phyloP scores from a whole-genome alignment of 2,888 invertebrate species.

The Amphimallon solstitiale region DNA sequence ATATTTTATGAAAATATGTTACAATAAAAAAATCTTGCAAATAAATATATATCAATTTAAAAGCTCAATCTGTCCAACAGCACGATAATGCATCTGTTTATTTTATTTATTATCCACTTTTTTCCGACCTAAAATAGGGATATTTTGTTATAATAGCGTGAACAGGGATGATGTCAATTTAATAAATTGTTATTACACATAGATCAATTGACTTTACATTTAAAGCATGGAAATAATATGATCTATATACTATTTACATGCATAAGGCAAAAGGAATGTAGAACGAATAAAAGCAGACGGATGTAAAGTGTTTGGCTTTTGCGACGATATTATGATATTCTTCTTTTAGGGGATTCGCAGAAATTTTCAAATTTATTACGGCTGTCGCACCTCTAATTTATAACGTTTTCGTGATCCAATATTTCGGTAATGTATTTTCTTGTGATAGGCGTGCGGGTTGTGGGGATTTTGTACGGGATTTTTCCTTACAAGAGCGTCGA shows the following conservation, averaged over 20 bases:
- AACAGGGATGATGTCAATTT: slow-evolving; percentile 10
- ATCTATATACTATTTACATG: too few relatives aligned
- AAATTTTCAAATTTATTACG: slow-evolving; percentile 29
- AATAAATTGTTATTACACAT: slow-evolving; percentile 21
- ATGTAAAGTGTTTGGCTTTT: slow-evolving; percentile 11
- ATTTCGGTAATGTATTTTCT: slow-evolving; percentile 21
- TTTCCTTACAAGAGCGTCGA: background rate
- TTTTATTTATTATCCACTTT: slow-evolving; percentile 27
- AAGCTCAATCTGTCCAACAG: slow-evolving; percentile 10
- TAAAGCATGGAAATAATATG: background rate
- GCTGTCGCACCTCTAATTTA: slow-evolving; percentile 26
- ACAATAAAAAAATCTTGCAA: background rate
- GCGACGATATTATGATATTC: slow-evolving; percentile 24
- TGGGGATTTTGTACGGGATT: slow-evolving; percentile 14
- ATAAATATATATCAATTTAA: slow-evolving; percentile 10
- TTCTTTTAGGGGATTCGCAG: slow-evolving; percentile 14
- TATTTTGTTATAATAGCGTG: background rate
- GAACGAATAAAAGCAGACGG: background rate
- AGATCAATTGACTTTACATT: slow-evolving; percentile 8
- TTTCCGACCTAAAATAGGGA: background rate
- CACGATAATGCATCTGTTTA: slow-evolving; percentile 8
- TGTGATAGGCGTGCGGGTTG: background rate
- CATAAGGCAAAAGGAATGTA: background rate
- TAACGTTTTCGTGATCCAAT: slow-evolving; percentile 29
- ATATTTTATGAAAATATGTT: background rate